Evolutionary conservation across 1,140 invertebrate species (phyloP), one percentile per base, ranked within the genome.

Genomic region (Globodera ellingtonae): DNA sequence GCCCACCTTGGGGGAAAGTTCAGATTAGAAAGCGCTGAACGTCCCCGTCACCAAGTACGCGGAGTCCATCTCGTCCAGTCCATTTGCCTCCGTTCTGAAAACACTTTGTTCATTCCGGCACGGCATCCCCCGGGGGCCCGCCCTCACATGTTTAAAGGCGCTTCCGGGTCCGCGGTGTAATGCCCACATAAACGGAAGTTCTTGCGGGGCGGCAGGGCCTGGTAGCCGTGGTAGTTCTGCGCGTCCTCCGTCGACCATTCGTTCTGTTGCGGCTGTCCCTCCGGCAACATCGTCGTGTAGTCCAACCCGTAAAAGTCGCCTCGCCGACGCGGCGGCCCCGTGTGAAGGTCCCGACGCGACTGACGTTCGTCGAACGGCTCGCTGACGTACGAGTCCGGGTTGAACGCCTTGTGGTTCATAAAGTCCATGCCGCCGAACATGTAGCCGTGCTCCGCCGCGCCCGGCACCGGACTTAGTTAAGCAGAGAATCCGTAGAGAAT

Each of bases 371-470:
- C 70, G 44, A 75, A 83, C 46, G 46, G 59, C 50, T 84, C 80
- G 13, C 74, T 67, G 56, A 85, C 79, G 46, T 80, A 21, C 6
- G 69, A 24, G 75, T 78, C n/a, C 75, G 72, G 47, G 50, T 56
- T 21, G 48, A 78, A 75, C 59, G 66, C 50, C 4, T 21, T 44
- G 65, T 84, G 83, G 73, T 85, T 76, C 59, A 88, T 83, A 72
- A 81, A 88, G 72, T 88, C 87, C 82, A 89, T 87, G 77, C 87
- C 87, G 72, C 87, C 87, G 69, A 85, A 88, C 65, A 83, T 74
- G 72, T 88, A 88, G 47, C 87, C 88, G 56, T 80, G 76, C 74
- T 81, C 81, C 8, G 84, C 80, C 7, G 84, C 85, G 35, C 85
- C 85, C 5, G 80, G 80, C 46, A 77, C 81, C 50, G 83, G 79